phyloP scores from a whole-genome alignment of 2,888 invertebrate species.

The Drosophila kuntzei region DNA sequence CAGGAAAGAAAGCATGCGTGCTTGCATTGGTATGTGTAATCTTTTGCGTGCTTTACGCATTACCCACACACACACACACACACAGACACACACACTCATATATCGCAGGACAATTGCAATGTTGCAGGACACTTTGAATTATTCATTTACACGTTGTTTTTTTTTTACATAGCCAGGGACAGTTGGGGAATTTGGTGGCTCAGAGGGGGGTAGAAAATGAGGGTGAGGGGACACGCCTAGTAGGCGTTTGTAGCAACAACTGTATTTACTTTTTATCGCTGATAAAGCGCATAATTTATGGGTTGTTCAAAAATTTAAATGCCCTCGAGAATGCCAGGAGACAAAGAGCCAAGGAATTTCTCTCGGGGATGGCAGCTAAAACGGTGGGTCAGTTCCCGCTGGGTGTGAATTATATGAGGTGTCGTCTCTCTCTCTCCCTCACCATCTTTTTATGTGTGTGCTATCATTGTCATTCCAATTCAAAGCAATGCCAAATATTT shows the following conservation, averaged over 20 bases:
- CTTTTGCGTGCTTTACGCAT: constrained; percentile 82
- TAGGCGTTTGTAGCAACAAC: constrained; percentile 82
- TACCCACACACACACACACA: constrained; percentile 52
- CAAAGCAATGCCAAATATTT: constrained; percentile 52
- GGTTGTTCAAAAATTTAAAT: constrained; percentile 81
- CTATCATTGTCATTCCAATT: constrained; percentile 41
- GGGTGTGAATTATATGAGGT: constrained; percentile 31
- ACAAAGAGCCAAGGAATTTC: constrained; percentile 63
- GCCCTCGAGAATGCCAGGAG: constrained; percentile 75
- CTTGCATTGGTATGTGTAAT: constrained; percentile 72
- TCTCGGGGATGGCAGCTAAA: constrained; percentile 36
- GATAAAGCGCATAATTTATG: constrained; percentile 82
- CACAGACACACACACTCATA: constrained; percentile 18
- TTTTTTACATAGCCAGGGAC: constrained; percentile 53
- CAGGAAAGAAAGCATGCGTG: constrained; percentile 34
- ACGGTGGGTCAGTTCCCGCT: constrained; percentile 41
- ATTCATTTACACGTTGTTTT: constrained; percentile 75
- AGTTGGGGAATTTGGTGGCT: constrained; percentile 34
- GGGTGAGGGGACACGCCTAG: constrained; percentile 49
- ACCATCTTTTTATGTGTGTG: background rate
- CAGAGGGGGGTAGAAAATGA: background rate
- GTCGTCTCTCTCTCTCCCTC: background rate
- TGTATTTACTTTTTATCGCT: constrained; percentile 82
- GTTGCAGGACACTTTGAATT: constrained; percentile 82
- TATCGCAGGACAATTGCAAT: constrained; percentile 68